Evolutionary conservation across 2,888 invertebrate genomes (phyloP), one percentile per base, ranked within the genome.

Genomic region (Megastigmus dorsalis): DNA sequence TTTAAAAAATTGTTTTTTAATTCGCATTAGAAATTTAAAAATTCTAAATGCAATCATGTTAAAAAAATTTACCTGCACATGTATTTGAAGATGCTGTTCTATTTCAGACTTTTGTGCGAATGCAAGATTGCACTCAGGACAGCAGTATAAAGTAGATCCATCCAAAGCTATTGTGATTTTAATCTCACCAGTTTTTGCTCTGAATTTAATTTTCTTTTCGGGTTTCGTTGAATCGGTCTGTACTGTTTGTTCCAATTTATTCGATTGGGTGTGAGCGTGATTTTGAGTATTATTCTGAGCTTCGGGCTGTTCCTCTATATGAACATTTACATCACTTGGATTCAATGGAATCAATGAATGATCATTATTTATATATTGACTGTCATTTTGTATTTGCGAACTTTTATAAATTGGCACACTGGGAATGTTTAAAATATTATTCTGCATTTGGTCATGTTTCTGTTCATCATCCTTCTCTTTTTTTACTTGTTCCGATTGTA

Each of bases 121-220:
- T 3, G 88, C 88, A 76, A 88, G 82, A 80, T 88, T 88, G 77
- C 90, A 89, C 77, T 89, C 89, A 3, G 89, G 89, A 80, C 89
- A 89, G 76, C 88, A 89, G 75, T 88, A 89, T 20, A 89, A 80
- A 2, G 88, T 86, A 0, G 88, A 87, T 3, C 90, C 90, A 75
- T 89, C 89, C 3, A 86, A 79, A 13, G 85, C 84, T 20, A 86
- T 77, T 0, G 83, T 85, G 3, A 87, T 82, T 77, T 88, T 88
- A n/a, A 88, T 87, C 67, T 88, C 88, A 0, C 88, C 88, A 6
- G 85, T 86, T 84, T 87, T 89, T 71, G 88, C 88, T 3, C 87
- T 81, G 62, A 87, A 88, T 77, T 88, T 88, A 82, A 83, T 86
- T 65, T 88, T 88, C 36, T 84, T 86, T 43, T 86, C 86, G 0